Percentiles rank a stretch among this genome's conserved stretches.
Conservation (phyloP, 2,797 vertebrate species). For the Danio tinwini region DNA sequence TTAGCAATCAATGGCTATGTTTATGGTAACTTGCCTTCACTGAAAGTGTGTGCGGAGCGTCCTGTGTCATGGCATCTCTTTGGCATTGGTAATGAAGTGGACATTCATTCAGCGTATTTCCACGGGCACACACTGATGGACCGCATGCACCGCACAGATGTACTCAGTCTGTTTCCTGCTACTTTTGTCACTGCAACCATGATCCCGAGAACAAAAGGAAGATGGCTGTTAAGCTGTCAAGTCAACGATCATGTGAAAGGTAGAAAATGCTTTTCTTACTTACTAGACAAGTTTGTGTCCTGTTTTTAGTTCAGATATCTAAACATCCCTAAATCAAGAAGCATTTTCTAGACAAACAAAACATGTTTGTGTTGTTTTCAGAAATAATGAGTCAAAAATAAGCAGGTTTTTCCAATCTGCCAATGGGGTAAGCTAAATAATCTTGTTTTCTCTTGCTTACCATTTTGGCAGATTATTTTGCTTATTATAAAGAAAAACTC, state of each 20-base stretch:
- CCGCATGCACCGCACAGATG: slow-evolving; percentile 77
- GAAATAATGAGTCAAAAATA: too few relatives aligned
- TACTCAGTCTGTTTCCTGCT: slow-evolving; percentile 82
- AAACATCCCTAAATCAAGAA: too few relatives aligned
- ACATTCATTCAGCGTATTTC: slow-evolving; percentile 82
- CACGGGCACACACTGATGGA: slow-evolving; percentile 76
- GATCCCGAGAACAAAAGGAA: slow-evolving; percentile 75
- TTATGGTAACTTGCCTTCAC: slow-evolving; percentile 79
- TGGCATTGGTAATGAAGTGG: slow-evolving; percentile 81
- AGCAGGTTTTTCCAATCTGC: too few relatives aligned
- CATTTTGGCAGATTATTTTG: too few relatives aligned
- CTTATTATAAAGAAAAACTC: too few relatives aligned
- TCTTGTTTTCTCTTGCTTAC: too few relatives aligned
- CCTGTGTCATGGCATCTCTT: slow-evolving; percentile 80
- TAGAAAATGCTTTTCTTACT: slow-evolving; percentile 64
- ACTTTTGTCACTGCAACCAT: slow-evolving; percentile 81
- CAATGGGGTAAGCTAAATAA: too few relatives aligned
- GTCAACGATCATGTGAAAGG: slow-evolving; percentile 79
- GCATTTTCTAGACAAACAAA: too few relatives aligned
- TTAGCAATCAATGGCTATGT: slow-evolving; percentile 83
- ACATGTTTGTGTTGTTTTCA: too few relatives aligned
- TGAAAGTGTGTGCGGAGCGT: slow-evolving; percentile 75
- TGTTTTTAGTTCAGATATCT: too few relatives aligned
- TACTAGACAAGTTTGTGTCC: too few relatives aligned
- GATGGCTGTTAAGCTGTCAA: slow-evolving; percentile 81